Base-by-base conservation (phyloP, 2,888 invertebrate species). In the Pycnomerus fuliginosus region DNA sequence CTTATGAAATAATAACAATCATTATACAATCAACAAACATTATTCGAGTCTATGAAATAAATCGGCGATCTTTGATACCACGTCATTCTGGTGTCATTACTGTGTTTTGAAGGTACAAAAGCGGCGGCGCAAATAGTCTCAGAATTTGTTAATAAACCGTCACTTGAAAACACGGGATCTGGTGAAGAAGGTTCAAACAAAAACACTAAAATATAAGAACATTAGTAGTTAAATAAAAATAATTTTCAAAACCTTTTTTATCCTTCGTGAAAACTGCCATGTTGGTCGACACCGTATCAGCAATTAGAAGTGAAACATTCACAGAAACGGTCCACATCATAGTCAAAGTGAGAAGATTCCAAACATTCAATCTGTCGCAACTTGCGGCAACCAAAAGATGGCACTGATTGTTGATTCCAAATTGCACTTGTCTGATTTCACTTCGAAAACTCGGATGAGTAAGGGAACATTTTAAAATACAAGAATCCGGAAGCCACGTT, bases 341-440 rank as follows among this genome's bases (percentile, higher is more conserved):
- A 13, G 80, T 76, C n/a, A 86, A 70, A 1, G 83, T 83, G 34
- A 86, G 67, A 10, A 87, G 70, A 71, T 87, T 85, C 88, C 88
- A 88, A 1, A 85, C 83, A 2, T 78, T 79, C 4, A 88, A 56
- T 45, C 80, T 79, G 7, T 74, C 68, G 2, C 74, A 65, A n/a
- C 82, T 82, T 24, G 74, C 74, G 16, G 75, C 68, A n/a, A 83
- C 77, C 29, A 81, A 58, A 14, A 83, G 68, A 61, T 83, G 82
- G 50, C 79, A 77, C 38, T 76, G 74, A 38, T 75, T 72, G 29
- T 74, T 71, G 37, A 69, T 73, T 2, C 84, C 84, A 68, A 84
- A 84, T 61, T 79, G 74, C 1, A 83, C 61, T 35, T 74, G 68
- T 20, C 74, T 78, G 1, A 72, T 51, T 44, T 45, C 50, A 47